These are phyloP conservation scores for Volucella zonaria DNA, from an alignment of 2,888 invertebrate species.

Conservation along the genomic window DNA sequence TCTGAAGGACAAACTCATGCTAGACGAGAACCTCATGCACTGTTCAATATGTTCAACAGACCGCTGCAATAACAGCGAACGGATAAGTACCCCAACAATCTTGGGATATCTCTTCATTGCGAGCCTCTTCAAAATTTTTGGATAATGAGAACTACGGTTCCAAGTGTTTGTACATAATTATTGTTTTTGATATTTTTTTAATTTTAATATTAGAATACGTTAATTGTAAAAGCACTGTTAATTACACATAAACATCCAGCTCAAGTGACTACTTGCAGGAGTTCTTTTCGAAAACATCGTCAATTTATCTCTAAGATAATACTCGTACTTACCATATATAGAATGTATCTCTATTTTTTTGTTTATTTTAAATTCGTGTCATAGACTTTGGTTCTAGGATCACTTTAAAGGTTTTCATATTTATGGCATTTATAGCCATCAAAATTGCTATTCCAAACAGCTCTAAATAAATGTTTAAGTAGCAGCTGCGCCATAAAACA, in stretches of 20 bases:
- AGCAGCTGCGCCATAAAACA: conserved; percentile 3
- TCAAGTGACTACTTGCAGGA: too few relatives aligned
- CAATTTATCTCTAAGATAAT: neutral
- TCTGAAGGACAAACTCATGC: conserved; percentile 77
- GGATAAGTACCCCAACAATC: conserved; percentile 35
- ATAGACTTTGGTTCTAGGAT: conserved; percentile 10
- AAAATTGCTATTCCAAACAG: neutral
- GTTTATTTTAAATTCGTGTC: conserved; percentile 1
- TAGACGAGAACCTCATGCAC: conserved; percentile 77
- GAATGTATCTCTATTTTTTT: neutral
- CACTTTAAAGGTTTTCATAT: conserved; percentile 22
- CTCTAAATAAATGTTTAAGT: conserved; percentile 2
- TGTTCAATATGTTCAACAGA: conserved; percentile 80
- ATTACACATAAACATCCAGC: neutral
- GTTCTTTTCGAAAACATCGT: too few relatives aligned
- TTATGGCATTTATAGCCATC: neutral
- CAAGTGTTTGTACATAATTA: conserved; percentile 54
- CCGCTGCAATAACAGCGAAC: conserved; percentile 79
- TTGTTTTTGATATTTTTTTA: neutral
- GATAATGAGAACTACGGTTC: conserved; percentile 47
- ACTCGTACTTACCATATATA: too few relatives aligned
- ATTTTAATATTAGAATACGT: neutral
- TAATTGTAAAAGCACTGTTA: conserved; percentile 14
- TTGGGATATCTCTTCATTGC: conserved; percentile 45
- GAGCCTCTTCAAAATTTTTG: conserved; percentile 43